These are phyloP conservation scores for Corythornis cristatus DNA, from an alignment of 2,113 vertebrate species.

Conservation along the genomic window DNA sequence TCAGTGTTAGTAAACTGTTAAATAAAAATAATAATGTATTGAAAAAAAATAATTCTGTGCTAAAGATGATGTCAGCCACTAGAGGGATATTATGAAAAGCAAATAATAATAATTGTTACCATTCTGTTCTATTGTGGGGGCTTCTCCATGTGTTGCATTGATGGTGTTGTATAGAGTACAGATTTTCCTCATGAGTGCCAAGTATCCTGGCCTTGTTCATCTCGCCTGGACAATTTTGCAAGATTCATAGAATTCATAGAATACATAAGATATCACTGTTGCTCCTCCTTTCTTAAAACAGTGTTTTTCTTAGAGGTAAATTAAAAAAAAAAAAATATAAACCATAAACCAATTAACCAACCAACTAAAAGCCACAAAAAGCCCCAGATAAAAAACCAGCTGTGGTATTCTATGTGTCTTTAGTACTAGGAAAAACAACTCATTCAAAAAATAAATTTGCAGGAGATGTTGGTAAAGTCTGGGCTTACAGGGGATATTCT, in stretches of 20 bases:
- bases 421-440: neutral
- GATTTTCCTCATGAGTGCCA: neutral
- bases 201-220: neutral
- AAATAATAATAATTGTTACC: neutral
- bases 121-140: neutral
- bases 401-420: neutral
- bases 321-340: neutral
- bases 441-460: neutral
- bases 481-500: fast-evolving
- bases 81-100: neutral
- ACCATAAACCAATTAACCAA: no score
- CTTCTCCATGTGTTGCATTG: neutral
- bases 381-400: fast-evolving
- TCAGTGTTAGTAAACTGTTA: neutral
- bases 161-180: neutral
- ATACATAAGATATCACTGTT: neutral
- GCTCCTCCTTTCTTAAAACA: neutral
- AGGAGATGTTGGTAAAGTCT: fast-evolving
- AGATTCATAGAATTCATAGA: neutral
- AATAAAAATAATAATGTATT: neutral
- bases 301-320: neutral
- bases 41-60: neutral
- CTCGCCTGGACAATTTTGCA: neutral
- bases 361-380: no score
- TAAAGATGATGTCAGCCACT: neutral